A percentile compares a stretch with the other conserved stretches of the same genome.
phyloP scores from a whole-genome alignment of 1,140 invertebrate genomes.

The Pantala flavescens region DNA sequence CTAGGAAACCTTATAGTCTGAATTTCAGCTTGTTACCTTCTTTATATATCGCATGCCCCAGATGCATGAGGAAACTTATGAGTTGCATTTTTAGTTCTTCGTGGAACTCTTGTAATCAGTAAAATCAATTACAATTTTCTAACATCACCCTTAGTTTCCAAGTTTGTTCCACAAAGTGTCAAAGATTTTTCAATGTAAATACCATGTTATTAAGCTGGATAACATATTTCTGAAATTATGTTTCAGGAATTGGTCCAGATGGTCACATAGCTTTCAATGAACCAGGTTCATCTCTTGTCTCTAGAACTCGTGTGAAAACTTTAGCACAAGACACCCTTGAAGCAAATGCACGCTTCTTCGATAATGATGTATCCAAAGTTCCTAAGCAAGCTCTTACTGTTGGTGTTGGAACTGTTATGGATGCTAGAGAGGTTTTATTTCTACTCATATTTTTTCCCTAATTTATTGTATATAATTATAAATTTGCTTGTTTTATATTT shows the following conservation, averaged over 20 bases:
- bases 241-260: constrained; percentile 88
- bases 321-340: constrained; percentile 91
- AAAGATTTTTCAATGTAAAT: too few species aligned
- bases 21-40: too few species aligned
- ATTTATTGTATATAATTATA: too few species aligned
- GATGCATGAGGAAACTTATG: too few species aligned
- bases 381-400: constrained; percentile 92
- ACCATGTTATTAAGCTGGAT: background rate
- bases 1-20: too few species aligned
- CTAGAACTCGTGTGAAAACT: constrained; percentile 91
- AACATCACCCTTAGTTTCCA: too few species aligned
- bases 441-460: background rate
- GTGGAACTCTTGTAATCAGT: too few species aligned
- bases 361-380: constrained; percentile 84
- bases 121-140: too few species aligned
- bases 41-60: too few species aligned
- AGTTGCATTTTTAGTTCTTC: too few species aligned
- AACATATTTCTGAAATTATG: background rate
- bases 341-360: constrained; percentile 96
- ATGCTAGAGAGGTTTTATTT: constrained; percentile 68
- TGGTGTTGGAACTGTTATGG: constrained; percentile 98
- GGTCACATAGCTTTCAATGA: constrained; percentile 99
- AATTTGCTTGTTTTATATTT: too few species aligned
- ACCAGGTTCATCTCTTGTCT: constrained; percentile 85
- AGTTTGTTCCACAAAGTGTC: too few species aligned